Evolutionary conservation across 2,888 invertebrate genomes (phyloP), one percentile per base, ranked within the genome.

Genomic region (Tridacna gigas): DNA sequence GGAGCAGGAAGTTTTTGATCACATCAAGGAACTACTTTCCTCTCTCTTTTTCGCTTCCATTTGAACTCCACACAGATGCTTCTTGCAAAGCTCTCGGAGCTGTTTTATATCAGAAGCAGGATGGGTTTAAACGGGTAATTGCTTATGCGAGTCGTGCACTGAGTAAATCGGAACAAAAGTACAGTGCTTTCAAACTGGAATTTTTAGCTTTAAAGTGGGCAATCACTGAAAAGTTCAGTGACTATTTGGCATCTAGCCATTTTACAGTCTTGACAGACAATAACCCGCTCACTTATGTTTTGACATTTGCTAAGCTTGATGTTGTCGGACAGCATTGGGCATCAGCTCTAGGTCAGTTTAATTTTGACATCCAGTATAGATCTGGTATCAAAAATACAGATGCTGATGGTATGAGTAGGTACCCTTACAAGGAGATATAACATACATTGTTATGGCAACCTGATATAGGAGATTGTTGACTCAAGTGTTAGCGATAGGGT

Each of bases 141-240:
- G 76, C 83, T 18, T 83, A 69, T 51, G 79, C 76, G 12, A 51
- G 65, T n/a, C 80, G 45, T 25, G n/a, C n/a, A n/a, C n/a, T n/a
- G n/a, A n/a, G n/a, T n/a, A n/a, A n/a, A n/a, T n/a, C n/a, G n/a
- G n/a, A n/a, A n/a, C n/a, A n/a, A n/a, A n/a, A n/a, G n/a, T n/a
- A n/a, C n/a, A n/a, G n/a, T n/a, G 80, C 80, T 4, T 80, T 66
- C 61, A 80, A 80, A 22, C 61, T 80, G 22, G 75, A 80, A 26
- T 80, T 74, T 67, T 63, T 75, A 26, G 80, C 67, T 7, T 76
- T 80, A 47, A 80, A 80, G 47, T 80, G 80, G 80, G 80, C 76
- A n/a, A 69, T 80, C 1, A 78, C 81, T 11, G 84, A 81, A 15
- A 84, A 81, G 22, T 84, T 81, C 63, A n/a, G n/a, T 11, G 78